phyloP scores from a whole-genome alignment of 2,113 vertebrate genomes.

The Pluvianellus socialis region DNA sequence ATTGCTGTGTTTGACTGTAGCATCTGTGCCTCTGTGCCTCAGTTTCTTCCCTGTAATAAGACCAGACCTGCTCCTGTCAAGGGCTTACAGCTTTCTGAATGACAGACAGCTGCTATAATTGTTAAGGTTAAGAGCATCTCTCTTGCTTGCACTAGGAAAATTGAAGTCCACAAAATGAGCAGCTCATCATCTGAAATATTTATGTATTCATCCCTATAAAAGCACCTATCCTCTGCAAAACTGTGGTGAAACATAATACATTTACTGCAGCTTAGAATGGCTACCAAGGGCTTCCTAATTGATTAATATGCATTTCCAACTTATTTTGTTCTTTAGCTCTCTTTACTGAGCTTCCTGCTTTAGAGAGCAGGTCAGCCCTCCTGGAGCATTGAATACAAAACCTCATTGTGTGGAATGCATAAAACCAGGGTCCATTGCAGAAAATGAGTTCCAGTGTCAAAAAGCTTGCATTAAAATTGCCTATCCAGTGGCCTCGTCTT shows the following conservation, averaged over 20 bases:
- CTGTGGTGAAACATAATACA: background rate
- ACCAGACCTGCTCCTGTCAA: background rate
- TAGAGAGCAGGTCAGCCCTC: background rate
- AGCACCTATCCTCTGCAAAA: background rate
- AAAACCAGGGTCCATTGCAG: background rate
- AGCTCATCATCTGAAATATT: slow-evolving; percentile 22
- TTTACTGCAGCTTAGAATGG: background rate
- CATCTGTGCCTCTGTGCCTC: background rate
- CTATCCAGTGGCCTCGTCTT: background rate
- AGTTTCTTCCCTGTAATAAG: background rate
- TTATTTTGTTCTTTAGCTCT: background rate
- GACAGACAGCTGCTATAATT: background rate
- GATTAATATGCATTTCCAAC: background rate
- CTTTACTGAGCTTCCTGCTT: background rate
- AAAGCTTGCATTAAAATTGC: background rate
- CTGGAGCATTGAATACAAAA: background rate
- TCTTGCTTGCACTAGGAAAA: background rate
- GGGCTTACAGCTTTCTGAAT: background rate
- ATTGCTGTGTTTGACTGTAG: background rate
- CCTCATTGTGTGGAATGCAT: background rate
- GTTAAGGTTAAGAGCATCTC: background rate
- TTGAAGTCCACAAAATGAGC: background rate
- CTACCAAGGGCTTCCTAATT: background rate
- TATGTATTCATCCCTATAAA: background rate
- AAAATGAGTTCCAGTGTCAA: background rate